Base-by-base conservation (phyloP, 37 sponge, comb jelly and placozoan genomes). In the Lycopodina hypogea region DNA sequence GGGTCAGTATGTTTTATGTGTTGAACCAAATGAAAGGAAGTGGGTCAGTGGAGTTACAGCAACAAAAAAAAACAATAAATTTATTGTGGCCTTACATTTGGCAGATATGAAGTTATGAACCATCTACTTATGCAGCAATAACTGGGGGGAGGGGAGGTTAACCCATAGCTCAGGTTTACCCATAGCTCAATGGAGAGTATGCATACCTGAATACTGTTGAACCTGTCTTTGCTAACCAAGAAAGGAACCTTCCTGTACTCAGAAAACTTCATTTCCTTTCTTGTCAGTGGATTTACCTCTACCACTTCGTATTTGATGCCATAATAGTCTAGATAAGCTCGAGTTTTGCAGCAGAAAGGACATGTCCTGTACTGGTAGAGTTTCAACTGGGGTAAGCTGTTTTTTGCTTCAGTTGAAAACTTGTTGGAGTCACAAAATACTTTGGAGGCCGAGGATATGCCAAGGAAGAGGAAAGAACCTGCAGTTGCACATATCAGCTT, bases 361-460 rank as follows among this genome's bases (percentile, higher is more conserved):
- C 96, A 97, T 1, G 92, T 81, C 26, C 71, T 62, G 78, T 97
- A 97, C 74, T 97, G 95, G 45, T 93, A 95, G 36, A 97, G 88
- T 0, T 68, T 90, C 29, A 96, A 18, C 4, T 42, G 55, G 0
- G 79, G 79, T 3, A 79, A 14, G 68, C 14, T 14, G 24, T n/a
- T 23, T 22, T 3, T 6, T 22, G 24, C 33, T 4, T 65, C 66
- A 3, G 42, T 12, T 76, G 42, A 23, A 45, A 40, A 14, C 2
- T 40, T 9, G 4, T 15, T 70, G 24, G 42, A 2, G 8, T 48
- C 4, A 70, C 71, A 70, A 26, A 26, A 41, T 12, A 39, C 71
- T 35, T 37, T 41, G 14, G 71, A 70, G 6, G 3, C 1, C 2
- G 41, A 41, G 45, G 71, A 70, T 23, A 48, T 24, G 8, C 71